phyloP scores from a whole-genome alignment of 1,140 invertebrate genomes.

The Conopomorpha cramerella region DNA sequence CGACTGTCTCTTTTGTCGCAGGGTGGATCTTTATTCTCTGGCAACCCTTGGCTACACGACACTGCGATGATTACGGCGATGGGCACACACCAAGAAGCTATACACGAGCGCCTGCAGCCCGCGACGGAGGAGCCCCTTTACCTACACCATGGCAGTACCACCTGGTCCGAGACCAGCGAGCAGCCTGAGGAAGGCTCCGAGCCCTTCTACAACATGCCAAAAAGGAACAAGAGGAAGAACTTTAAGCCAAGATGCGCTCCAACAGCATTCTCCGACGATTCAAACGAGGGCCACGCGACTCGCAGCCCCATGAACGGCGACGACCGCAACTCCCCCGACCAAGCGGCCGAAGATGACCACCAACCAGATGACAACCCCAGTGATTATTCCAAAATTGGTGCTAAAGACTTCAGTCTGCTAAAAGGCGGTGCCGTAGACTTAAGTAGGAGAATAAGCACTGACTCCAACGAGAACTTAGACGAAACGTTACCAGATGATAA shows the following conservation, averaged over 20 bases:
- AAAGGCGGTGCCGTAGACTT: slow-evolving; percentile 54
- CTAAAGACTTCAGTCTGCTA: slow-evolving; percentile 53
- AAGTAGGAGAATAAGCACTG: slow-evolving; percentile 50
- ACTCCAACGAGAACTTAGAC: slow-evolving; percentile 58
- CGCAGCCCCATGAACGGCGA: slow-evolving; percentile 53
- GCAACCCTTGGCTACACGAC: no score
- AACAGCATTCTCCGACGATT: slow-evolving; percentile 52
- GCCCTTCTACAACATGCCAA: slow-evolving; percentile 59
- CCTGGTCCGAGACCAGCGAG: slow-evolving; percentile 34
- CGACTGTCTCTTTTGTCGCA: no score
- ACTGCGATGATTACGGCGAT: slow-evolving; percentile 56
- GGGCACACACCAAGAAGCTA: slow-evolving; percentile 51
- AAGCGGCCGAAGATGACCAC: slow-evolving; percentile 29
- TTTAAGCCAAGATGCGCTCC: slow-evolving; percentile 69
- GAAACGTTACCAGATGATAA: slow-evolving; percentile 40
- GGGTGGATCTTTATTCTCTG: no score
- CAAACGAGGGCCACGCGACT: slow-evolving; percentile 47
- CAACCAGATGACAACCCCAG: no score
- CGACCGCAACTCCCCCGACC: slow-evolving; percentile 36
- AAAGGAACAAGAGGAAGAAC: slow-evolving; percentile 70
- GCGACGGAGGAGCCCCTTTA: slow-evolving; percentile 36
- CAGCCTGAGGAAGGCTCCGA: slow-evolving; percentile 51
- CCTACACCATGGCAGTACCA: slow-evolving; percentile 39
- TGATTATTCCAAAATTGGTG: slow-evolving; percentile 49
- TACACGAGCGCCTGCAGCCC: slow-evolving; percentile 50